A percentile compares a stretch with the other conserved stretches of the same genome.
phyloP scores from a whole-genome alignment of 2,888 invertebrate species.

The Pyralis farinalis region DNA sequence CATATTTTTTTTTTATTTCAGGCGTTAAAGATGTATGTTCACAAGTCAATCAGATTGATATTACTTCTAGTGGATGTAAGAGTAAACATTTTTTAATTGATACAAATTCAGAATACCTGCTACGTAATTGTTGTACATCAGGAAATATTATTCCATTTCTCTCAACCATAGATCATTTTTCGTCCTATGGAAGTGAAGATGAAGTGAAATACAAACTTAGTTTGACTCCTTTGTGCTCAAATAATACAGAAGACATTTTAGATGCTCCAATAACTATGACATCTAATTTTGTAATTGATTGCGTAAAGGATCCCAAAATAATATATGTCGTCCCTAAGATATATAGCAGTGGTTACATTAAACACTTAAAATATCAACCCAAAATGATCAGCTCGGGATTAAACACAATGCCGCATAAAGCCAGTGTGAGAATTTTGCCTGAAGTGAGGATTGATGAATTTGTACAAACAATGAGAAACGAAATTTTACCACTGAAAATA shows the following conservation, averaged over 20 bases:
- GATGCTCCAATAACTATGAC: constrained; percentile 11
- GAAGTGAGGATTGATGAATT: constrained; percentile 47
- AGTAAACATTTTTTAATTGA: constrained; percentile 17
- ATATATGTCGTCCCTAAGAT: background rate
- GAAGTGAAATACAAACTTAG: constrained; percentile 29
- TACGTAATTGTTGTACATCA: constrained; percentile 1
- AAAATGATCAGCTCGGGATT: background rate
- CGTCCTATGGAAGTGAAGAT: constrained; percentile 1
- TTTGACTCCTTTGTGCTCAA: constrained; percentile 44
- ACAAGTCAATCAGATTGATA: constrained; percentile 7
- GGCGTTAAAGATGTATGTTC: constrained; percentile 11
- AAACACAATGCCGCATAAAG: background rate
- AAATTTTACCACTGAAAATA: constrained; percentile 54
- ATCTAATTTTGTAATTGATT: constrained; percentile 24
- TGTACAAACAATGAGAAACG: constrained; percentile 46
- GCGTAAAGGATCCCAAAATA: constrained; percentile 4
- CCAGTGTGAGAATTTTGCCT: constrained; percentile 31
- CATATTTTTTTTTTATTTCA: constrained; percentile 24
- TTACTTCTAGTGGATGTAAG: constrained; percentile 1
- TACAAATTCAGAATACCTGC: constrained; percentile 17
- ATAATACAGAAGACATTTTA: constrained; percentile 33
- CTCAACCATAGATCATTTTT: background rate
- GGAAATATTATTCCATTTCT: background rate
- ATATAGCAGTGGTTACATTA: background rate
- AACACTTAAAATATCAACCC: background rate